Evolutionary conservation across 2,797 vertebrate genomes (phyloP), one percentile per base, ranked within the genome.

Genomic region (Thalassophryne amazonica): DNA sequence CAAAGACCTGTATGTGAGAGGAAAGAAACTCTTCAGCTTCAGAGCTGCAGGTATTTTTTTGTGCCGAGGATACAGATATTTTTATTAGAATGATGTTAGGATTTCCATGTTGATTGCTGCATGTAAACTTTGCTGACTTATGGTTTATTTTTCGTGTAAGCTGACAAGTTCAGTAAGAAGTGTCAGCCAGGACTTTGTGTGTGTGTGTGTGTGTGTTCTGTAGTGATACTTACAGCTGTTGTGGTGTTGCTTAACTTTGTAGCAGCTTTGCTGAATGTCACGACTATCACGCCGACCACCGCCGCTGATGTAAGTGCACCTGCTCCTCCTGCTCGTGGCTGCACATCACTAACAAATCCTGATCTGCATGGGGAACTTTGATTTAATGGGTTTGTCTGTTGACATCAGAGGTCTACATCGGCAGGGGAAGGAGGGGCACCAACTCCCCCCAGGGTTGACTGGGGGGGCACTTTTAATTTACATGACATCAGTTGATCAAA

Each of bases 71-170:
- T 52, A 78, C 6, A 48, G 62, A 69, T 50, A 28, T 81, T 84
- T 78, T 67, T 57, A 65, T 78, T 57, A 63, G 80, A 73, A 73
- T 79, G 78, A 68, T 53, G 70, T 79, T 20, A 21, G n/a, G 19
- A 6, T 4, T 73, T 73, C 78, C 47, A 20, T 50, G 59, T 58
- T 78, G 76, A 86, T 76, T 84, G 78, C 69, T 72, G 25, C 30
- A 60, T 64, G 56, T 73, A 79, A 74, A 80, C 76, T 78, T 83
- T 71, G 75, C 80, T 61, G 74, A 81, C 75, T 76, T 77, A 54
- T 74, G 69, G 79, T 57, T 66, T 69, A 62, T 58, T 32, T 22
- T 36, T 62, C 7, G 59, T 65, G 73, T 45, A 48, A 55, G 24
- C 64, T 73, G 75, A 70, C 66, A 76, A 49, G 63, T 59, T 60